Conservation (phyloP, 2,113 vertebrate genomes). For the Balaenoptera acutorostrata region DNA sequence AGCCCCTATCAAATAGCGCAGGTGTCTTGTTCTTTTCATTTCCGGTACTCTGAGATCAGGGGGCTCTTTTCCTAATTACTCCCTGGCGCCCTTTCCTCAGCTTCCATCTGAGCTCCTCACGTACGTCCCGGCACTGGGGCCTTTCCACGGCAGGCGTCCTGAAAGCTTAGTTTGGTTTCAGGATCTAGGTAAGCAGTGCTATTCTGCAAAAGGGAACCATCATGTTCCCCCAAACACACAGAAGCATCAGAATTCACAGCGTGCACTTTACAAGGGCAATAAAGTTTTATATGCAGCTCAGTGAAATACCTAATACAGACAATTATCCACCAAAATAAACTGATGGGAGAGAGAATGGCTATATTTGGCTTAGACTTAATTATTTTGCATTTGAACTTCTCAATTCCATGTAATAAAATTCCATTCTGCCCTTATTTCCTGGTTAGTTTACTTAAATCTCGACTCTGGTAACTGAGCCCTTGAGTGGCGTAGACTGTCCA, state of each 20-base stretch:
- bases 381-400: constrained; percentile 80
- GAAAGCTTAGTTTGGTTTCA: constrained; percentile 58
- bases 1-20: not conserved
- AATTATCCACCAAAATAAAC: constrained; percentile 80
- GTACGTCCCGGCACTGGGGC: not conserved
- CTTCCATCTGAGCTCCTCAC: not conserved
- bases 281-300: constrained; percentile 87
- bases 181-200: constrained; percentile 70
- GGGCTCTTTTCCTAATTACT: accelerated
- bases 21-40: not conserved
- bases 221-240: constrained; percentile 78
- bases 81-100: not conserved
- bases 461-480: constrained; percentile 62
- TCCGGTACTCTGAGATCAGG: not conserved
- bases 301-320: constrained; percentile 78
- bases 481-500: constrained; percentile 77
- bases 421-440: constrained; percentile 75
- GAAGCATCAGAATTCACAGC: constrained; percentile 87
- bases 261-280: constrained; percentile 85
- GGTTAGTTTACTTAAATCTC: constrained; percentile 75
- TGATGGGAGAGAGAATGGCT: constrained; percentile 74
- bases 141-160: constrained; percentile 6
- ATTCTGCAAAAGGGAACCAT: constrained; percentile 74
- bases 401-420: constrained; percentile 74
- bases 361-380: constrained; percentile 77